Percentiles rank a stretch among this genome's conserved stretches.
phyloP scores from a whole-genome alignment of 2,797 vertebrate genomes.

The Sebastes variabilis region DNA sequence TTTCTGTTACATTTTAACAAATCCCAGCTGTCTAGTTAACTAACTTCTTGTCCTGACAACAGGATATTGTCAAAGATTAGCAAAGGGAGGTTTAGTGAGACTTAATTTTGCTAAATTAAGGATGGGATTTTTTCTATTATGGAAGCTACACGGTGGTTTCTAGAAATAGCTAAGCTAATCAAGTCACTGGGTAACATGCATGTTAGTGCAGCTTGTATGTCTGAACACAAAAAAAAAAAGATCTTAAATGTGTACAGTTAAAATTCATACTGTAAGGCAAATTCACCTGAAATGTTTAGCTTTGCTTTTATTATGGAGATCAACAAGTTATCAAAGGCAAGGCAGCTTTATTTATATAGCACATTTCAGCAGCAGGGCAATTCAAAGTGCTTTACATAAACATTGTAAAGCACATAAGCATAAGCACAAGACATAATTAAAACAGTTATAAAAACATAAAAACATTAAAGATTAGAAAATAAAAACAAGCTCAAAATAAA shows the following conservation, averaged over 20 bases:
- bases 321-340: too few relatives aligned
- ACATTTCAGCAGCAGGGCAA: too few relatives aligned
- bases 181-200: not conserved
- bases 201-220: not conserved
- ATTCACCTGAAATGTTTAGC: not conserved
- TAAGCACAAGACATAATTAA: too few relatives aligned
- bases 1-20: not conserved
- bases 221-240: not conserved
- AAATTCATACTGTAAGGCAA: not conserved
- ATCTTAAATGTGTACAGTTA: not conserved
- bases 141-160: slow-evolving; percentile 9
- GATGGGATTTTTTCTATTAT: slow-evolving; percentile 40
- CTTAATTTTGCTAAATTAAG: slow-evolving; percentile 8
- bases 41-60: not conserved
- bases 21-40: accelerated
- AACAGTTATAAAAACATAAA: too few relatives aligned
- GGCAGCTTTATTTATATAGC: too few relatives aligned
- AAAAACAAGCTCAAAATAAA: too few relatives aligned
- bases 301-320: too few relatives aligned
- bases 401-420: too few relatives aligned
- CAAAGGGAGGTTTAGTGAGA: not conserved
- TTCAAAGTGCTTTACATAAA: too few relatives aligned
- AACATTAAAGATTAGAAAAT: too few relatives aligned
- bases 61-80: slow-evolving; percentile 3
- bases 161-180: slow-evolving; percentile 45